Percentiles rank a stretch among this genome's conserved stretches.
These are phyloP conservation scores for Microcebus griseorufus DNA, from an alignment of 2,113 vertebrate genomes.

Conservation along the genomic window DNA sequence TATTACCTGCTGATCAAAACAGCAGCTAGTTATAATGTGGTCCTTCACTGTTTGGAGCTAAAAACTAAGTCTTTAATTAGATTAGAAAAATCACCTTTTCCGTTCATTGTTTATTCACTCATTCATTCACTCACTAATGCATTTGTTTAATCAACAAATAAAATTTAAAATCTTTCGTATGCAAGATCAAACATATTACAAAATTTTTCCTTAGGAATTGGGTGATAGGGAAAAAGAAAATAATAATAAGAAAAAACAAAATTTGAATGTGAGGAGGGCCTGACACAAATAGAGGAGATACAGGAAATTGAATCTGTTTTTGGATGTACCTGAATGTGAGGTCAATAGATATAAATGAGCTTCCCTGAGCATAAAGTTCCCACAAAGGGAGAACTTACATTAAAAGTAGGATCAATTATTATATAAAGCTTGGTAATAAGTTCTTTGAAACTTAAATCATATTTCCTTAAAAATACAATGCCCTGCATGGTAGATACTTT, in stretches of 20 bases:
- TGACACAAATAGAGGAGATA: not conserved
- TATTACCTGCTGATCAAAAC: not conserved
- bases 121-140: not conserved
- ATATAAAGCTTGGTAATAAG: not conserved
- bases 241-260: not conserved
- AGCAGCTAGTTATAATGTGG: not conserved
- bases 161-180: not conserved
- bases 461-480: constrained; percentile 17
- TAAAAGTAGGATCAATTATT: not conserved
- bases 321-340: not conserved
- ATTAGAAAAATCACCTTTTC: not conserved
- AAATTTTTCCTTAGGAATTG: not conserved
- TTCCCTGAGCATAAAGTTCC: not conserved
- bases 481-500: not conserved
- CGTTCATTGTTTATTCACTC: not conserved
- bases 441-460: constrained; percentile 36
- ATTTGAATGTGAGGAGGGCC: not conserved
- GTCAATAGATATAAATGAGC: not conserved
- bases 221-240: not conserved
- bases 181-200: not conserved
- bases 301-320: not conserved
- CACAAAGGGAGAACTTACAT: not conserved
- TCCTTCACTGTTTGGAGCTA: not conserved
- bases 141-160: constrained; percentile 10
- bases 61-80: not conserved